Evolutionary conservation across 2,888 invertebrate genomes (phyloP), one percentile per base, ranked within the genome.

Genomic region (Neoscelio sp.): DNA sequence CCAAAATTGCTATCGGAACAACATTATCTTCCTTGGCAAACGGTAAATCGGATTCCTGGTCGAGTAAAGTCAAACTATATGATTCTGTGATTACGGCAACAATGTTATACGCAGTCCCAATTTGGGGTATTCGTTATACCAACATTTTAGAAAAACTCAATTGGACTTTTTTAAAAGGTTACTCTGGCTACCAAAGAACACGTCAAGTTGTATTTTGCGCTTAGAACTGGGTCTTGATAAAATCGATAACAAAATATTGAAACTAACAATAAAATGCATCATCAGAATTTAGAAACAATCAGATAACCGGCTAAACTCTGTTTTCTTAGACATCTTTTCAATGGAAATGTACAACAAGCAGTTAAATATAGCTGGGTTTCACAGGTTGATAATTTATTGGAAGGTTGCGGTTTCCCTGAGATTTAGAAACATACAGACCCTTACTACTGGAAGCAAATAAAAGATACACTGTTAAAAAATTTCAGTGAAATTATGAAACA

Each of bases 151-250:
- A n/a, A n/a, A n/a, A n/a, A n/a, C n/a, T n/a, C n/a, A n/a, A n/a
- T n/a, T n/a, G n/a, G n/a, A n/a, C n/a, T n/a, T n/a, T n/a, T n/a
- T n/a, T n/a, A n/a, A n/a, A n/a, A n/a, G n/a, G n/a, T n/a, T n/a
- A n/a, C n/a, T n/a, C n/a, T n/a, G n/a, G n/a, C n/a, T n/a, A n/a
- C n/a, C n/a, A n/a, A n/a, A n/a, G n/a, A n/a, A n/a, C n/a, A n/a
- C n/a, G n/a, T n/a, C n/a, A n/a, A n/a, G n/a, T n/a, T 76, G 5
- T 60, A 52, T 2, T 8, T 15, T 77, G 0, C 8, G 70, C 3
- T 48, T 77, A 17, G 77, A 77, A 71, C 17, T 64, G 7, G 65
- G 50, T 38, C 10, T 77, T 0, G 0, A 23, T 5, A 38, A 38
- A 26, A 35, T 64, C 1, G 35, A 48, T 6, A 10, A 7, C 4